Evolutionary conservation across 2,113 vertebrate genomes (phyloP), one percentile per base, ranked within the genome.

Genomic region (Spea multiplicata): DNA sequence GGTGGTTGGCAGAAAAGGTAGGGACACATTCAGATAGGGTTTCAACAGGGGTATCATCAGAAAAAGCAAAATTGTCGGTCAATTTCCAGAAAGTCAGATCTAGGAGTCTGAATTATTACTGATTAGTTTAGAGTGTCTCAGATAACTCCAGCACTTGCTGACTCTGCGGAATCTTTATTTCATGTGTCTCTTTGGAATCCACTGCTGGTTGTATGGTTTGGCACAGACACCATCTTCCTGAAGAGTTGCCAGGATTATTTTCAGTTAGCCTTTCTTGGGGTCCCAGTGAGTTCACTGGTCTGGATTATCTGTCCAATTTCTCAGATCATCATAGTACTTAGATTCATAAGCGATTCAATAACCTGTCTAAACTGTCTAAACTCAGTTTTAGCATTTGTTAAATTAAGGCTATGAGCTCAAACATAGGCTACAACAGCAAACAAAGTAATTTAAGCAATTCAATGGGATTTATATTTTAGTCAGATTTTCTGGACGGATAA

Each of bases 161-260:
- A 68, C 13, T 76, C 10, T 8, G 17, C 57, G 30, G 66, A 55
- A 57, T 57, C 30, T 5, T 6, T 52, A 52, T 69, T 5, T 50
- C 53, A 9, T 68, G 50, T 68, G 14, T 64, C 8, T 16, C 73
- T 65, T 9, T 59, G 12, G 61, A 74, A 74, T 65, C 45, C 64
- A 74, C 64, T 16, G 55, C 55, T 76, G 30, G 55, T 52, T 68
- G 14, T 49, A 48, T 59, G 62, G 74, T 55, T 76, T 76, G 67
- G 74, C 74, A 76, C 74, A 76, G 55, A 52, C 6, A 9, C 45
- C 48, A 8, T 57, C 52, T 76, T 49, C 50, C 48, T 71, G 65
- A 76, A 48, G 66, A 13, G 17, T 3, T 59, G 74, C 66, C 74
- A 68, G 44, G 52, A 59, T 59, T 59, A 8, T 12, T 59, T 59